phyloP scores from a whole-genome alignment of 2,888 invertebrate genomes.

The Ophion ventricosus region DNA sequence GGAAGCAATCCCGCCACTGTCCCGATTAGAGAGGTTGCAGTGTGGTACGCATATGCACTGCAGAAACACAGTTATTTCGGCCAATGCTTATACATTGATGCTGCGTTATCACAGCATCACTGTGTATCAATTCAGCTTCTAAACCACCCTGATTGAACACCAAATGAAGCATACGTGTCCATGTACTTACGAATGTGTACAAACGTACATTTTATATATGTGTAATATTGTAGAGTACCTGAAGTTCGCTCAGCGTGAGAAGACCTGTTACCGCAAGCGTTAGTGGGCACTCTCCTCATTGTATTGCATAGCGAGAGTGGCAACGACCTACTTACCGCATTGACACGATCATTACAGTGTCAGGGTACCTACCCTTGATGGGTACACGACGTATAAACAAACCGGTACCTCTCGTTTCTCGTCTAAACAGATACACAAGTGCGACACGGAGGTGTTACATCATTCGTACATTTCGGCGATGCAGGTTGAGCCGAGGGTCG shows the following conservation, averaged over 20 bases:
- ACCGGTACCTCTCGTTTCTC: slow-evolving; percentile 30
- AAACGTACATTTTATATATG: no score
- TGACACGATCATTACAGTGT: slow-evolving; percentile 35
- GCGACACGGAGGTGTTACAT: slow-evolving; percentile 32
- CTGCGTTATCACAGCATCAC: no score
- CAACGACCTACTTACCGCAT: slow-evolving; percentile 61
- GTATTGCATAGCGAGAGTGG: slow-evolving; percentile 54
- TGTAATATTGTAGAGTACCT: slow-evolving; percentile 23
- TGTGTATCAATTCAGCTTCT: no score
- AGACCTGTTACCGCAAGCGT: slow-evolving; percentile 58
- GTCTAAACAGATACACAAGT: slow-evolving; percentile 48
- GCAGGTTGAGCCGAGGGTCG: slow-evolving; percentile 51
- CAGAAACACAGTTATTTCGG: no score
- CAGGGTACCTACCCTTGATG: slow-evolving; percentile 12
- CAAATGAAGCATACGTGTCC: no score
- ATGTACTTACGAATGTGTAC: no score
- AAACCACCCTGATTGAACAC: no score
- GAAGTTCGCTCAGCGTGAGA: slow-evolving; percentile 37
- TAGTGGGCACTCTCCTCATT: slow-evolving; percentile 45
- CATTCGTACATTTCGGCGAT: slow-evolving; percentile 40
- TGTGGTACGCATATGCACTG: no score
- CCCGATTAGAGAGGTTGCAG: no score
- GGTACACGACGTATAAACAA: slow-evolving; percentile 22
- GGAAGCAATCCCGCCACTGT: no score
- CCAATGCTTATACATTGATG: no score